Conservation (phyloP, 2,888 invertebrate species). For the Andrena minutula region DNA sequence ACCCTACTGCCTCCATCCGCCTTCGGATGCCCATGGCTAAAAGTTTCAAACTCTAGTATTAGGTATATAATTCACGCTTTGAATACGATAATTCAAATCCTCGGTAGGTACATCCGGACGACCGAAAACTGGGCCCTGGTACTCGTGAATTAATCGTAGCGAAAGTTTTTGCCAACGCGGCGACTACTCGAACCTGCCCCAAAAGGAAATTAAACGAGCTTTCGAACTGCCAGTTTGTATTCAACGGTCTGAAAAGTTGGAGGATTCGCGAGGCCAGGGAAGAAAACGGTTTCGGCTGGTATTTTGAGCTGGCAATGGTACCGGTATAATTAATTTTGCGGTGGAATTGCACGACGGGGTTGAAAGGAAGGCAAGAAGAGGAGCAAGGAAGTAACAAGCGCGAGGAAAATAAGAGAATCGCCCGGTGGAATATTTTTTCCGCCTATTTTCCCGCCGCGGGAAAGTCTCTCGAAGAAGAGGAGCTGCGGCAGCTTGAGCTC, state of each 20-base stretch:
- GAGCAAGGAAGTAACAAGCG: conserved; percentile 29
- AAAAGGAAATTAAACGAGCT: background rate
- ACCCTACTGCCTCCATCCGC: no score
- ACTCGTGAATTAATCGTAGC: no score
- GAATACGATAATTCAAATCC: no score
- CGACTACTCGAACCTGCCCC: no score
- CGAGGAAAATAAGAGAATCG: conserved; percentile 44
- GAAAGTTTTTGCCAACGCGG: no score
- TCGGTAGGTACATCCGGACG: no score
- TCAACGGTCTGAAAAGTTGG: background rate
- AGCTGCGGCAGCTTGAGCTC: background rate
- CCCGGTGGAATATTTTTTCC: conserved; percentile 26
- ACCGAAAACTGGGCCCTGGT: no score
- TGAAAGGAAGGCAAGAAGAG: background rate
- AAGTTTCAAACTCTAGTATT: no score
- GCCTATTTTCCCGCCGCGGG: conserved; percentile 32
- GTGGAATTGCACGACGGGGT: conserved; percentile 13
- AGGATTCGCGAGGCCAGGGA: background rate
- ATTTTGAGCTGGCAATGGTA: conserved; percentile 28
- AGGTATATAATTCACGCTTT: no score
- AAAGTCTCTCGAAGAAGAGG: conserved; percentile 17
- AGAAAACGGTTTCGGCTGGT: background rate
- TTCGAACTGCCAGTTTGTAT: background rate
- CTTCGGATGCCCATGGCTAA: no score
- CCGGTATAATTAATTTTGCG: conserved; percentile 56